Percentiles rank a stretch among this genome's conserved stretches.
These are phyloP conservation scores for Amblyteles armatorius DNA, from an alignment of 2,888 invertebrate genomes.

Conservation along the genomic window DNA sequence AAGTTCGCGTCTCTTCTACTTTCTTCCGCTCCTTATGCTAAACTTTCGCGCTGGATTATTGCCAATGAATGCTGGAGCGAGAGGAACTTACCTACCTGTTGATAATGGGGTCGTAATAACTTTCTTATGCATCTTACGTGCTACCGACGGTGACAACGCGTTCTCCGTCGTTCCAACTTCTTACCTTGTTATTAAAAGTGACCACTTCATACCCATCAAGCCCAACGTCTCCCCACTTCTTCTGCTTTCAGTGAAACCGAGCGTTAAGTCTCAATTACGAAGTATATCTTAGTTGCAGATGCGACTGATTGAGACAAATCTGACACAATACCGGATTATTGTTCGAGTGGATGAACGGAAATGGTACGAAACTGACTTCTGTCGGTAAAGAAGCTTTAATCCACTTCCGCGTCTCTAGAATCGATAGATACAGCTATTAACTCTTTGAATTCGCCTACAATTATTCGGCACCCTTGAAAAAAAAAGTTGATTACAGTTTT, in stretches of 20 bases:
- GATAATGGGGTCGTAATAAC: conserved; percentile 75
- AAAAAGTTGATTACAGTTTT: neutral
- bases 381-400: neutral
- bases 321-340: neutral
- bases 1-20: conserved; percentile 19
- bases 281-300: neutral
- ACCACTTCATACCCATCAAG: neutral
- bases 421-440: neutral
- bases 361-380: neutral
- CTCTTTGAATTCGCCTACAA: neutral
- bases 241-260: neutral
- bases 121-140: conserved; percentile 63
- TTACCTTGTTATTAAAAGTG: neutral
- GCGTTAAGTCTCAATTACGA: neutral
- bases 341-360: neutral
- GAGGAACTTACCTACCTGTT: conserved; percentile 79
- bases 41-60: conserved; percentile 77
- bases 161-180: neutral
- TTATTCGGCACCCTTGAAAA: neutral
- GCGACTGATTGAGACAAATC: neutral
- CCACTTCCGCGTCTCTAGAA: neutral
- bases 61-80: conserved; percentile 81
- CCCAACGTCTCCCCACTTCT: neutral
- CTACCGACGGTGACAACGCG: conserved; percentile 34
- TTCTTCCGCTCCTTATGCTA: conserved; percentile 52